Conservation (phyloP, 2,113 vertebrate species). For the Fregata magnificens region DNA sequence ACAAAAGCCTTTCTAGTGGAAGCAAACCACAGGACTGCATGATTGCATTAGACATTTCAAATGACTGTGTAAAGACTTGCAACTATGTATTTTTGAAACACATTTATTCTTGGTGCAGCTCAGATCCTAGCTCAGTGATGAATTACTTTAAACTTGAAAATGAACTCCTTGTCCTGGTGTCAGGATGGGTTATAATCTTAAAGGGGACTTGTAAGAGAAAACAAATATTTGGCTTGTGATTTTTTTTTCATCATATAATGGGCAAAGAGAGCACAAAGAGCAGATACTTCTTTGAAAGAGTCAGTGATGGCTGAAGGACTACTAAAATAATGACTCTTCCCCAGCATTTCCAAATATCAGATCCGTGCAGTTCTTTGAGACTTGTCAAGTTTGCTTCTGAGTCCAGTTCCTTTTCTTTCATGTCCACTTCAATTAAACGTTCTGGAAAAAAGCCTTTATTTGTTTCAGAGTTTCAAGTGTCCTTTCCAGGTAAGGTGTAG, state of each 20-base stretch:
- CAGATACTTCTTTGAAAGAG: neutral
- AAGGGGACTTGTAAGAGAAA: slow-evolving; percentile 14
- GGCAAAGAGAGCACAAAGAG: neutral
- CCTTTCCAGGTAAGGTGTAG: neutral
- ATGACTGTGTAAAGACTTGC: neutral
- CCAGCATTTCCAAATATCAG: neutral
- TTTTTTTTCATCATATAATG: neutral
- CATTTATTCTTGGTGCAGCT: neutral
- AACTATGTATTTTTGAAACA: neutral
- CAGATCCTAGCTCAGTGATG: neutral
- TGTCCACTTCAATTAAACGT: neutral
- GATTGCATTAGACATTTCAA: neutral
- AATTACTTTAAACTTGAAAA: slow-evolving; percentile 31
- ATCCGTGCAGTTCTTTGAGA: neutral
- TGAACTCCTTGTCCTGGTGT: neutral
- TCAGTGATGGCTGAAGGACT: neutral
- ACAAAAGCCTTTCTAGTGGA: neutral
- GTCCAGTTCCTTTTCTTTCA: neutral
- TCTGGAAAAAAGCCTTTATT: neutral
- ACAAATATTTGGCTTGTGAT: neutral
- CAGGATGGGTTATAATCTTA: slow-evolving; percentile 23
- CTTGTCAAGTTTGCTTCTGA: neutral
- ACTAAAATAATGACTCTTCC: neutral
- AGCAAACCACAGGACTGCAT: neutral
- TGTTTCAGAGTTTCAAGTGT: neutral